Conservation (phyloP, 1,140 invertebrate genomes). For the Heliconius hewitsoni region DNA sequence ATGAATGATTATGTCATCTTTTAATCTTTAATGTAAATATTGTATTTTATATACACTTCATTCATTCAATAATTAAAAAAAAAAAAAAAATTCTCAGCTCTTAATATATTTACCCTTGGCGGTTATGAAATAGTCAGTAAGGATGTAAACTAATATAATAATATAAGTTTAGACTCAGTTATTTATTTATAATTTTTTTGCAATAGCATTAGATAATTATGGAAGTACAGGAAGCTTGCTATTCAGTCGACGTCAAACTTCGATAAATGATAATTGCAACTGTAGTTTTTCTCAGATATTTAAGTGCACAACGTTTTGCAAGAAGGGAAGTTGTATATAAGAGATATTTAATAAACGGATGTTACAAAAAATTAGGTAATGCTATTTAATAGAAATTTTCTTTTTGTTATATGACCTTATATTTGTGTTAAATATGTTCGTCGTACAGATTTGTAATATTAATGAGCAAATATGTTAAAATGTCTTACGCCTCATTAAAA, state of each 20-base stretch:
- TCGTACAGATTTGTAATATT: background rate
- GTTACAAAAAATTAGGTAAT: background rate
- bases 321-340: constrained; percentile 43
- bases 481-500: too few species aligned
- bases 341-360: background rate
- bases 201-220: constrained; percentile 1
- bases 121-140: background rate
- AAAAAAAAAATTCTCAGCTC: too few species aligned
- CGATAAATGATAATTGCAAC: constrained; percentile 20
- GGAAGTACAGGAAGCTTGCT: background rate
- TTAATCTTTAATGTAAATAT: too few species aligned
- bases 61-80: too few species aligned
- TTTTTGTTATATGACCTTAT: background rate
- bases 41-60: too few species aligned
- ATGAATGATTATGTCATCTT: too few species aligned
- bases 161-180: background rate
- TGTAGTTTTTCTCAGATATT: constrained; percentile 27
- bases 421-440: background rate
- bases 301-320: constrained; percentile 37
- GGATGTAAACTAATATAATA: background rate
- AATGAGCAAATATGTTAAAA: too few species aligned
- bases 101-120: background rate
- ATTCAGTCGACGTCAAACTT: constrained; percentile 2
- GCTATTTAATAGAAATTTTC: background rate
- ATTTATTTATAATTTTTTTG: background rate